Evolutionary conservation across 2,888 invertebrate species (phyloP).

Genomic region (Metopia argyrocephala): DNA sequence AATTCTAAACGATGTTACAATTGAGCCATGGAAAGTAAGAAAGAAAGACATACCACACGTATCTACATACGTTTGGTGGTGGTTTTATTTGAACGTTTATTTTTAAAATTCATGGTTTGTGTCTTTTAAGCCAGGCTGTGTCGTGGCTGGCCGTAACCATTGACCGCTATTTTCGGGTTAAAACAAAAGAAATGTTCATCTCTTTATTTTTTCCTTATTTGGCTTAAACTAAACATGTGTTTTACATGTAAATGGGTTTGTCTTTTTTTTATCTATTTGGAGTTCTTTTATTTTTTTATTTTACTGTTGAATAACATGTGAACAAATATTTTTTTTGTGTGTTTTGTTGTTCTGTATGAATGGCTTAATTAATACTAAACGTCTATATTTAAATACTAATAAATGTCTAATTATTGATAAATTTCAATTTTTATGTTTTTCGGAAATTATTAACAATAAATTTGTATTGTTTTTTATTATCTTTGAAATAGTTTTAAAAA

Average conservation of each 20-base stretch:
- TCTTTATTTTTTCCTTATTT: too few relatives aligned
- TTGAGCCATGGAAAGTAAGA: conserved; percentile 34
- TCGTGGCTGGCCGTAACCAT: conserved; percentile 48
- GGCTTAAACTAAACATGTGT: conserved; percentile 61
- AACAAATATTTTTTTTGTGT: conserved; percentile 14
- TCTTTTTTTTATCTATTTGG: too few relatives aligned
- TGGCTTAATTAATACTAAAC: conserved; percentile 59
- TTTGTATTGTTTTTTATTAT: too few relatives aligned
- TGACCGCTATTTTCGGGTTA: conserved; percentile 60
- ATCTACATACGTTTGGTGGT: conserved; percentile 41
- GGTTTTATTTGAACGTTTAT: conserved; percentile 32
- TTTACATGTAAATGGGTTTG: not conserved
- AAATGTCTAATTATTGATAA: conserved; percentile 47
- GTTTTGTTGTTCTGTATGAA: conserved; percentile 12
- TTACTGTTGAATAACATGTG: conserved; percentile 28
- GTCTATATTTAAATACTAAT: conserved; percentile 44
- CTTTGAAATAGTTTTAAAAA: not conserved
- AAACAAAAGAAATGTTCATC: conserved; percentile 46
- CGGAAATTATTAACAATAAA: conserved; percentile 62
- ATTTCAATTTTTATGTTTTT: conserved; percentile 57
- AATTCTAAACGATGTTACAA: conserved; percentile 13
- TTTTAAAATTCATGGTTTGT: conserved; percentile 10
- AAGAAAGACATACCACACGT: not conserved
- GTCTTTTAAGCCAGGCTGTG: too few relatives aligned
- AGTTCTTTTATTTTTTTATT: conserved; percentile 28